Percentiles rank a stretch among this genome's conserved stretches.
These are phyloP conservation scores for Aleiodes leptofemur DNA, from an alignment of 2,888 invertebrate species.

Conservation along the genomic window DNA sequence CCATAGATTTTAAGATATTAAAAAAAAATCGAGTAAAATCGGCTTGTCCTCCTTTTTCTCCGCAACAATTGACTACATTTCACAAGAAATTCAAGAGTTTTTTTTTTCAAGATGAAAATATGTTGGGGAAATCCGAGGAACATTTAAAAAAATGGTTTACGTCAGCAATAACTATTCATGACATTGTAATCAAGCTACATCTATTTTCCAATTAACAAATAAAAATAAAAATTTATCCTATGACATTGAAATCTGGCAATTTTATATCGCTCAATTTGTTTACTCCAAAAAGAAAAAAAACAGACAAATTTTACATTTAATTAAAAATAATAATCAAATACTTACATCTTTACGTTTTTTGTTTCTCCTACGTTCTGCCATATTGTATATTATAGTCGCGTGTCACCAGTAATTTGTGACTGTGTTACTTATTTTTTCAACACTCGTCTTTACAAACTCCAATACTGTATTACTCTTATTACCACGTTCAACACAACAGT, in stretches of 20 bases:
- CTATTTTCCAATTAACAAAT: too few relatives aligned
- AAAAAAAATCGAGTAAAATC: too few relatives aligned
- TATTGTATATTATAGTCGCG: constrained; percentile 70
- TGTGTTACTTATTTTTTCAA: background rate
- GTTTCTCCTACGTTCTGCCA: constrained; percentile 81
- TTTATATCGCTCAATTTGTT: background rate
- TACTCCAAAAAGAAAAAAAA: background rate
- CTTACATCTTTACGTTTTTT: constrained; percentile 81
- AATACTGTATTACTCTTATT: background rate
- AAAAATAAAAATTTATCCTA: too few relatives aligned
- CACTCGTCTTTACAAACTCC: background rate
- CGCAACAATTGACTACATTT: too few relatives aligned
- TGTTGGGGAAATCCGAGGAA: too few relatives aligned
- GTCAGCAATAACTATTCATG: too few relatives aligned
- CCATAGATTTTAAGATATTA: too few relatives aligned
- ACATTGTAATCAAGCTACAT: too few relatives aligned
- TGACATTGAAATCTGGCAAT: background rate
- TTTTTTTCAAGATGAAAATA: too few relatives aligned
- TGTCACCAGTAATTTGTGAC: background rate
- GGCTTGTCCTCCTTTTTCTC: too few relatives aligned
- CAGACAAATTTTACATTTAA: background rate
- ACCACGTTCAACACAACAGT: constrained; percentile 30
- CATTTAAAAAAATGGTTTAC: too few relatives aligned
- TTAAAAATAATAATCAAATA: constrained; percentile 31
- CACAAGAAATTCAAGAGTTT: too few relatives aligned